Evolutionary conservation across 2,888 invertebrate species (phyloP).

Genomic region (Lepas anatifera): DNA sequence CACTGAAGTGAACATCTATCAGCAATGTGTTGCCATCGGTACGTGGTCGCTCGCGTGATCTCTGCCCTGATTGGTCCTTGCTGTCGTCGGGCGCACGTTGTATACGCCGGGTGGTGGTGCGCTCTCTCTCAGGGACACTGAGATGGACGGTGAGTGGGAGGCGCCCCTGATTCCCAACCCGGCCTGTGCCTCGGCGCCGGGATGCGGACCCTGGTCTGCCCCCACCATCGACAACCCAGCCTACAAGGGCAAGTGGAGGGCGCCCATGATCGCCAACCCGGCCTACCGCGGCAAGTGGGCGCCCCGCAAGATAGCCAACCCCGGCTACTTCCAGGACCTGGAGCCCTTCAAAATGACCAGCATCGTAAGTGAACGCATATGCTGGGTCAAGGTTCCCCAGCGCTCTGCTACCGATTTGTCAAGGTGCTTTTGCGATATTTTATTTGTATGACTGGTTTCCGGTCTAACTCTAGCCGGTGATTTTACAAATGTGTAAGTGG

Average conservation of each 20-base stretch:
- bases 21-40: too few relatives aligned
- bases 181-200: conserved; percentile 58
- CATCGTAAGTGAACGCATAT: conserved; percentile 60
- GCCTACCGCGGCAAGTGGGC: conserved; percentile 93
- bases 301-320: conserved; percentile 75
- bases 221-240: conserved; percentile 76
- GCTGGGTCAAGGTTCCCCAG: too few relatives aligned
- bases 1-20: too few relatives aligned
- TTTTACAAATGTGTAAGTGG: conserved; percentile 4
- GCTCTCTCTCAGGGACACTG: conserved; percentile 72
- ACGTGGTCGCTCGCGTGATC: too few relatives aligned
- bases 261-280: conserved; percentile 80
- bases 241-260: conserved; percentile 81
- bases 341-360: conserved; percentile 80
- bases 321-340: conserved; percentile 81
- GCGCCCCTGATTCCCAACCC: conserved; percentile 87
- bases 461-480: too few relatives aligned
- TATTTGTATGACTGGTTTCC: not conserved
- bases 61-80: too few relatives aligned
- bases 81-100: too few relatives aligned
- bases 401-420: too few relatives aligned
- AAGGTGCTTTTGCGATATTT: not conserved
- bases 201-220: conserved; percentile 84
- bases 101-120: too few relatives aligned
- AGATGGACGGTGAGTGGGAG: conserved; percentile 99